phyloP scores from a whole-genome alignment of 1,140 invertebrate genomes.

The Zaprionus gabonicus region DNA sequence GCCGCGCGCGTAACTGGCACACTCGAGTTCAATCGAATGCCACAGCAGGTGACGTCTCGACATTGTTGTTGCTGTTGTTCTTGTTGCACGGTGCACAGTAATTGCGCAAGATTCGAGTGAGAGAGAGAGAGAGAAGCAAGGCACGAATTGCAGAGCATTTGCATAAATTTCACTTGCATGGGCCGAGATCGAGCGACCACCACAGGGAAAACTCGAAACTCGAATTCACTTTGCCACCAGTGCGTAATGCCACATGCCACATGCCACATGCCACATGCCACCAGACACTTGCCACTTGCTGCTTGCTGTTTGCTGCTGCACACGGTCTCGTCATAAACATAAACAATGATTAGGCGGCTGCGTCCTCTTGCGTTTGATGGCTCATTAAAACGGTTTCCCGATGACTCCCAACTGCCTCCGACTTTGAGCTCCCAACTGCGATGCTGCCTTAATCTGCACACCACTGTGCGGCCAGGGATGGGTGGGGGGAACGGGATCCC shows the following conservation, averaged over 20 bases:
- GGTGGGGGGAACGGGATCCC: too few relatives aligned
- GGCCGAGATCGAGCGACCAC: constrained; percentile 3
- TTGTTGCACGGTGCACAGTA: constrained; percentile 40
- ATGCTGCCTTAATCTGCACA: constrained; percentile 1
- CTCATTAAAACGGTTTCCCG: constrained; percentile 75
- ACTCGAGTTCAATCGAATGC: constrained; percentile 79
- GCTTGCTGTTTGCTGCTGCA: constrained; percentile 20
- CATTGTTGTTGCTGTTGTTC: constrained; percentile 12
- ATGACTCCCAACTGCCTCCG: constrained; percentile 37
- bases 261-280: constrained; percentile 4
- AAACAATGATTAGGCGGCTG: constrained; percentile 53
- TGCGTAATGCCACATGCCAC: constrained; percentile 31
- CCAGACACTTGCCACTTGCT: background rate
- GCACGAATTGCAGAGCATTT: constrained; percentile 57
- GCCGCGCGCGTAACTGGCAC: constrained; percentile 66
- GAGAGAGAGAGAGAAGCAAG: constrained; percentile 17
- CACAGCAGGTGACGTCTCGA: constrained; percentile 70
- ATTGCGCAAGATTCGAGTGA: constrained; percentile 58
- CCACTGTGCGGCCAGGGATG: background rate
- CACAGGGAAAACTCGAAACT: constrained; percentile 10
- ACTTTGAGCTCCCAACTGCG: background rate
- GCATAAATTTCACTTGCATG: constrained; percentile 77
- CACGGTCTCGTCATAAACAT: constrained; percentile 40
- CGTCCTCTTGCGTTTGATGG: constrained; percentile 38
- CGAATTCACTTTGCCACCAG: constrained; percentile 10